Evolutionary conservation across 2,113 vertebrate genomes (phyloP).

Genomic region (Saccopteryx leptura): DNA sequence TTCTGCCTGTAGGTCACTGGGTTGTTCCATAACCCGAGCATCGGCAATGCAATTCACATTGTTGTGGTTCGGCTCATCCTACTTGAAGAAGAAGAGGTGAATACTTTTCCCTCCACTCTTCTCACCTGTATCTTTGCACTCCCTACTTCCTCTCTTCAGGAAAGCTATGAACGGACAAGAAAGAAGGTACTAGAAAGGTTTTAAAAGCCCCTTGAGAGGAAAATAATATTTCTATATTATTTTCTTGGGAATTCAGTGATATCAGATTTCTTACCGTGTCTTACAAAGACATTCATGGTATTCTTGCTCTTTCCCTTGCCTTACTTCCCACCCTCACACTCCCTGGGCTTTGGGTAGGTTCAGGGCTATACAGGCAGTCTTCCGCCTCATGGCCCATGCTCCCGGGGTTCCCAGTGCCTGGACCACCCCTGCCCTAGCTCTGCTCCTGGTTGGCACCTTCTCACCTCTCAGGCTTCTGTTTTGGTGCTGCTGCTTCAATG

Average conservation of each 20-base stretch:
- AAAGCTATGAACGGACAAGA: not conserved
- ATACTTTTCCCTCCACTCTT: not conserved
- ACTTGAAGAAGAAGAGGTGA: slow-evolving; percentile 97
- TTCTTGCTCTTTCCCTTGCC: not conserved
- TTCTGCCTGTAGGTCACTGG: slow-evolving; percentile 93
- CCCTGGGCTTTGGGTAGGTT: not conserved
- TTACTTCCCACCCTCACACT: not conserved
- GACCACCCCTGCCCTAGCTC: not conserved
- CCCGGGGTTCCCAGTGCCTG: not conserved
- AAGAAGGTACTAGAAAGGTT: not conserved
- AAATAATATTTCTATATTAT: not conserved
- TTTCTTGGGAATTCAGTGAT: not conserved
- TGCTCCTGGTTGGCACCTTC: not conserved
- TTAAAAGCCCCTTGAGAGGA: not conserved
- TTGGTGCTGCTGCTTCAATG: not conserved
- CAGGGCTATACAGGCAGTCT: not conserved
- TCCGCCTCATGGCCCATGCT: not conserved
- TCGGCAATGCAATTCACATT: slow-evolving; percentile 98
- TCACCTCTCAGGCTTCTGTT: not conserved
- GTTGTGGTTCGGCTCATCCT: slow-evolving; percentile 97
- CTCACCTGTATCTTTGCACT: fast-evolving
- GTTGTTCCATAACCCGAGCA: slow-evolving; percentile 97
- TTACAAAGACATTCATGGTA: not conserved
- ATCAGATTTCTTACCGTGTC: not conserved
- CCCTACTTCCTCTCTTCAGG: not conserved